Evolutionary conservation across 2,113 vertebrate genomes (phyloP), one percentile per base, ranked within the genome.

Genomic region (Epinephelus fuscoguttatus): DNA sequence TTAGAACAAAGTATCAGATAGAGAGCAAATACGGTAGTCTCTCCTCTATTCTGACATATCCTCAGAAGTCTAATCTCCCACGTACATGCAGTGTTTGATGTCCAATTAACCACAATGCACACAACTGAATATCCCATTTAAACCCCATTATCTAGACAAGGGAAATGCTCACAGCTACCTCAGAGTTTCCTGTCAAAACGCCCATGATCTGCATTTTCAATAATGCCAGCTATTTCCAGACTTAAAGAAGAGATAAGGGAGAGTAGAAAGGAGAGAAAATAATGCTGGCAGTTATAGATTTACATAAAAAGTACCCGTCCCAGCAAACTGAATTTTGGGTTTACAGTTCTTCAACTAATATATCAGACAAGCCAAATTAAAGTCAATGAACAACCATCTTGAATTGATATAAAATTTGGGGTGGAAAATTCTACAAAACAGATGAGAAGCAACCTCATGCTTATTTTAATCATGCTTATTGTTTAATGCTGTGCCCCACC

Each of bases 101-200:
- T 93, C 90, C 89, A 94, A 94, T 93, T 94, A 93, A 89, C 69
- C 84, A 91, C 88, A 88, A 94, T 92, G 91, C 89, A 81, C 87
- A 88, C 81, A 84, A 82, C 90, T 86, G 87, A 93, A 90, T 89
- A 81, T 91, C 67, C 89, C 75, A 85, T 86, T 91, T 90, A 91
- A 93, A 88, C 83, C 80, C 85, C 76, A 89, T 93, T 91, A 93
- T 89, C 77, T 72, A 84, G 83, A 90, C 79, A 82, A 86, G 83
- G 69, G 37, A 91, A 87, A 85, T 63, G 82, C 88, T 87, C 81
- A 85, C 62, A 82, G 78, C 79, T 90, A 86, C 85, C 80, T 89
- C 50, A 72, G 77, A 83, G 79, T 86, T 90, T 80, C 72, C 78
- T 86, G 89, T 89, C 89, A 88, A 87, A 89, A 87, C 82, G 74